Conservation (phyloP, 2,888 invertebrate genomes). For the Argyra leucocephala region DNA sequence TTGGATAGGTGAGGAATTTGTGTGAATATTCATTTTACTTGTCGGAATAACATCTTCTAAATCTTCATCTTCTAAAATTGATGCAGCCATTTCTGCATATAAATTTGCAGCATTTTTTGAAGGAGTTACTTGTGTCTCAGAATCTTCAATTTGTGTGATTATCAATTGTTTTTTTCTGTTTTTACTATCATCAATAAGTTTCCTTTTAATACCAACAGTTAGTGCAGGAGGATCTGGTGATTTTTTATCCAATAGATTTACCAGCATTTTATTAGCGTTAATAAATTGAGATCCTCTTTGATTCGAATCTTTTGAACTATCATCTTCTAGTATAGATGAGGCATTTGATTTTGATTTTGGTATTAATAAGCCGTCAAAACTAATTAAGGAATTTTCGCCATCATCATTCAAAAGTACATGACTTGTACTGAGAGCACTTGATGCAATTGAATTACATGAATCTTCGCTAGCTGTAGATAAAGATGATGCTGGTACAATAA, state of each 20-base stretch:
- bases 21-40: slow-evolving; percentile 16
- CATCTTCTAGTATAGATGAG: slow-evolving; percentile 45
- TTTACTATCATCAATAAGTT: slow-evolving; percentile 30
- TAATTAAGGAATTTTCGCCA: slow-evolving; percentile 53
- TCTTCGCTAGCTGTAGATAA: slow-evolving; percentile 34
- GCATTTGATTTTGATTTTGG: slow-evolving; percentile 45
- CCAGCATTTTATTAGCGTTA: slow-evolving; percentile 63
- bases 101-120: slow-evolving; percentile 78
- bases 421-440: slow-evolving; percentile 45
- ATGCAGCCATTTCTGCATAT: slow-evolving; percentile 76
- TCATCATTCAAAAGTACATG: slow-evolving; percentile 40
- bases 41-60: slow-evolving; percentile 37
- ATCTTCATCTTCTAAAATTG: slow-evolving; percentile 74
- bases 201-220: slow-evolving; percentile 33
- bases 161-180: slow-evolving; percentile 28
- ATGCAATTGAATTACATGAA: slow-evolving; percentile 50
- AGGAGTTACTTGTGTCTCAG: slow-evolving; percentile 36
- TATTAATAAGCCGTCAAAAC: slow-evolving; percentile 53
- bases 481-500: slow-evolving; percentile 17
- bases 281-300: slow-evolving; percentile 33
- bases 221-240: slow-evolving; percentile 45
- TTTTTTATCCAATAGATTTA: slow-evolving; percentile 73
- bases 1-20: not conserved
- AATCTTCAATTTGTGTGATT: slow-evolving; percentile 42
- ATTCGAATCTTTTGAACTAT: slow-evolving; percentile 46